These are phyloP conservation scores for Caenorhabditis wallacei DNA, from an alignment of 2,888 invertebrate genomes.

Conservation along the genomic window DNA sequence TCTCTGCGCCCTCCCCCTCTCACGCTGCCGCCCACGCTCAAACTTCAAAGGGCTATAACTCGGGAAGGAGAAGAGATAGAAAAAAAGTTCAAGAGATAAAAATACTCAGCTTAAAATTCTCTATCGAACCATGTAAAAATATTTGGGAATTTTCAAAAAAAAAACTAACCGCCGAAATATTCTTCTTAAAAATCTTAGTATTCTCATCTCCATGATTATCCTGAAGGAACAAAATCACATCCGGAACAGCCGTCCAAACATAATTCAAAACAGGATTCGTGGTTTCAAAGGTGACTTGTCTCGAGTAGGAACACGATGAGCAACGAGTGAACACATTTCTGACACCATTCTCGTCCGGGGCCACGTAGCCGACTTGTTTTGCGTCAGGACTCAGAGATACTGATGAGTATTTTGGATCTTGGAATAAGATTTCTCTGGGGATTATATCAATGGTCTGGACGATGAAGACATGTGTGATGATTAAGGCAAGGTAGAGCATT, in stretches of 20 bases:
- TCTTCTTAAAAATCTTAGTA: constrained; percentile 80
- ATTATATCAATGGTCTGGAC: constrained; percentile 60
- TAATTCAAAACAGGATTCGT: constrained; percentile 78
- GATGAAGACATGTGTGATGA: constrained; percentile 32
- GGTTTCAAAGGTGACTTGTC: constrained; percentile 81
- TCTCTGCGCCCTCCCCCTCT: too few species aligned
- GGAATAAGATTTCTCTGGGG: constrained; percentile 76
- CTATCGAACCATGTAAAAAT: too few species aligned
- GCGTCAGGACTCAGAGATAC: constrained; percentile 81
- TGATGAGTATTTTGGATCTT: constrained; percentile 81
- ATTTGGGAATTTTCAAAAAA: not conserved
- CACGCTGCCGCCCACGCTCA: too few species aligned
- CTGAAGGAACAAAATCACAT: constrained; percentile 80
- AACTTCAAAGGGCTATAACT: too few species aligned
- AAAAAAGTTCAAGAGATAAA: too few species aligned
- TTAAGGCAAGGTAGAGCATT: constrained; percentile 26
- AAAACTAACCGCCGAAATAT: constrained; percentile 76
- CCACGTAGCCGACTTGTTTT: constrained; percentile 78
- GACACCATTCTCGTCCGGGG: constrained; percentile 80
- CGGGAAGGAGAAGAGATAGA: too few species aligned
- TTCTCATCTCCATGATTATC: constrained; percentile 83
- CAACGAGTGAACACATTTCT: constrained; percentile 81
- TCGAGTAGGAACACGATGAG: constrained; percentile 77
- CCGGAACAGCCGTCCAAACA: constrained; percentile 80
- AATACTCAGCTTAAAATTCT: too few species aligned